A percentile compares a stretch with the other conserved stretches of the same genome.
Conservation (phyloP, 2,888 invertebrate species). For the Dicycla oo region DNA sequence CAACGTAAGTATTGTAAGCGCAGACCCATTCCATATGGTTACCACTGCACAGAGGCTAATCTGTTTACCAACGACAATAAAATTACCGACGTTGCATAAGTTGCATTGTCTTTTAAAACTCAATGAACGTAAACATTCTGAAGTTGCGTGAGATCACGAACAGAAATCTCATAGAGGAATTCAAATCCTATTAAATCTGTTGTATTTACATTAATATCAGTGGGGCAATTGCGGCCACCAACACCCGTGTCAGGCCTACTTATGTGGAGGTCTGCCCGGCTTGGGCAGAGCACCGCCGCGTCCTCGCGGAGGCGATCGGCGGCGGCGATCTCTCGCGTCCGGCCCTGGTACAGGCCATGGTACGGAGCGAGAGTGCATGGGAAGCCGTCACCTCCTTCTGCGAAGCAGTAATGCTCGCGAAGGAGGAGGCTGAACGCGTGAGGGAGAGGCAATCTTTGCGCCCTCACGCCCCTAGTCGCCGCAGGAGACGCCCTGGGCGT, state of each 20-base stretch:
- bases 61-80: not conserved
- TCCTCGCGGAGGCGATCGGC: too few species aligned
- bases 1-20: not conserved
- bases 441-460: too few species aligned
- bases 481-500: too few species aligned
- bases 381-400: too few species aligned
- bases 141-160: not conserved
- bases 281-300: too few species aligned
- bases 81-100: not conserved
- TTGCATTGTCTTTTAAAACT: slow-evolving; percentile 2
- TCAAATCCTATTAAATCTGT: not conserved
- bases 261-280: too few species aligned
- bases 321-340: too few species aligned
- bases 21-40: not conserved
- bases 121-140: not conserved
- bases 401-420: too few species aligned
- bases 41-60: not conserved
- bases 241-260: slow-evolving; percentile 8
- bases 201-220: slow-evolving; percentile 9
- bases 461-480: too few species aligned
- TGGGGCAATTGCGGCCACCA: not conserved
- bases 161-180: not conserved
- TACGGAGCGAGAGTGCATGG: too few species aligned
- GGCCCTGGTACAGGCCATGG: too few species aligned
- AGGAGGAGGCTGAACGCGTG: too few species aligned